Conservation (phyloP, 2,888 invertebrate genomes). For the Muschampia plurimacula region DNA sequence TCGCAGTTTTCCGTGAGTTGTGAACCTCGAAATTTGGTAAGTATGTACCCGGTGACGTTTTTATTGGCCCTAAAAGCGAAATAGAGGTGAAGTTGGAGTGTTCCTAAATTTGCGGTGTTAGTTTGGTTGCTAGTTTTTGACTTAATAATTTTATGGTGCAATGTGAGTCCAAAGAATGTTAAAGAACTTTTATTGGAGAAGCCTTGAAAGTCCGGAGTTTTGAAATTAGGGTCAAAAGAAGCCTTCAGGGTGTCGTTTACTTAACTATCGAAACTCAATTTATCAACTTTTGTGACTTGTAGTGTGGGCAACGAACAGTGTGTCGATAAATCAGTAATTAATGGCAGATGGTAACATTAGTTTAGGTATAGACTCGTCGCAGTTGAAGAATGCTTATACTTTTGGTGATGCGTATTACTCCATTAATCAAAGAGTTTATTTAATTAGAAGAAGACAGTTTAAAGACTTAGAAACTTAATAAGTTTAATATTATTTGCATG, state of each 20-base stretch:
- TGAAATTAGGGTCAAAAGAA: neutral
- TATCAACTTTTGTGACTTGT: no score
- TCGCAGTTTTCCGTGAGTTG: slow-evolving; percentile 71
- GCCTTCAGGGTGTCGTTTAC: neutral
- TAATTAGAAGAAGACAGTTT: neutral
- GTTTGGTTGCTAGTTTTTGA: slow-evolving; percentile 50
- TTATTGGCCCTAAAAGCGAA: slow-evolving; percentile 76
- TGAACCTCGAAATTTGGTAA: slow-evolving; percentile 71
- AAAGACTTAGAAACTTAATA: no score
- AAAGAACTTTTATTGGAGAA: neutral
- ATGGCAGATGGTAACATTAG: no score
- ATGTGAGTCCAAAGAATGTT: slow-evolving; percentile 16
- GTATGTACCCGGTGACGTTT: slow-evolving; percentile 75
- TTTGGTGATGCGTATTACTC: no score
- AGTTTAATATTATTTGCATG: no score
- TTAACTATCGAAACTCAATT: neutral
- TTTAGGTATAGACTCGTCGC: no score
- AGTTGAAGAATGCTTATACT: no score
- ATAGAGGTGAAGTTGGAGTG: slow-evolving; percentile 76
- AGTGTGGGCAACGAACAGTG: no score
- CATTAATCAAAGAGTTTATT: neutral
- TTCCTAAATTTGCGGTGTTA: slow-evolving; percentile 71
- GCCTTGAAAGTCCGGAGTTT: neutral
- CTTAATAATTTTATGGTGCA: slow-evolving; percentile 35
- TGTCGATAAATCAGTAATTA: no score